Percentiles rank a stretch among this genome's conserved stretches.
phyloP scores from a whole-genome alignment of 2,888 invertebrate genomes.

The Drosophila yooni region DNA sequence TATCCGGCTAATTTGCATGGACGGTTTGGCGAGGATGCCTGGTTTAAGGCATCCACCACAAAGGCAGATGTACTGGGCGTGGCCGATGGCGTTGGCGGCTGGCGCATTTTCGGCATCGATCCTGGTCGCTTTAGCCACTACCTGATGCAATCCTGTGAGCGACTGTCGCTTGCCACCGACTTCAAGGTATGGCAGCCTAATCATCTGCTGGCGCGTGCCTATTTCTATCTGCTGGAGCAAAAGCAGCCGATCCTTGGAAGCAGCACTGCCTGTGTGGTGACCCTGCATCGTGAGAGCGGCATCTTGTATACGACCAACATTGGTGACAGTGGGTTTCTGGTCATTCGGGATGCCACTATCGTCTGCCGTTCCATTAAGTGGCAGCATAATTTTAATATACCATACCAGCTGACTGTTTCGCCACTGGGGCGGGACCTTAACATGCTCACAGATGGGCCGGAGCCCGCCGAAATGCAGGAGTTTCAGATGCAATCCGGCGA shows the following conservation, averaged over 20 bases:
- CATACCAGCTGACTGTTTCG: conserved; percentile 96
- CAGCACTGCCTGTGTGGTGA: conserved; percentile 98
- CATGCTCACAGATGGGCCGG: conserved; percentile 95
- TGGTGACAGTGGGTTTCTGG: conserved; percentile 98
- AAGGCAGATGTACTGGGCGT: conserved; percentile 96
- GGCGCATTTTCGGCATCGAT: conserved; percentile 98
- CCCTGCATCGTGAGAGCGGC: conserved; percentile 93
- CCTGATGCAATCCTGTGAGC: conserved; percentile 96
- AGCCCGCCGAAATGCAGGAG: conserved; percentile 93
- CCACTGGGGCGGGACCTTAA: conserved; percentile 94
- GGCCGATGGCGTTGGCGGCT: conserved; percentile 99
- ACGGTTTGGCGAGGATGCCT: conserved; percentile 98
- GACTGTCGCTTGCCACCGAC: conserved; percentile 93
- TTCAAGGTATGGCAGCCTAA: conserved; percentile 93
- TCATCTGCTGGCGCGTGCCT: conserved; percentile 93
- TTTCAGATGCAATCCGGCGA: conserved; percentile 94
- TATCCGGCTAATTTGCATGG: conserved; percentile 90
- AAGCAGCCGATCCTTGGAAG: conserved; percentile 96
- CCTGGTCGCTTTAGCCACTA: conserved; percentile 97
- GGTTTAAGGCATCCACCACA: conserved; percentile 90
- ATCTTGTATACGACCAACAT: conserved; percentile 97
- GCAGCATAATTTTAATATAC: conserved; percentile 98
- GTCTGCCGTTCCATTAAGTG: conserved; percentile 97
- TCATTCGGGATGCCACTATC: conserved; percentile 92
- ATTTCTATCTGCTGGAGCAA: conserved; percentile 94